phyloP scores from a whole-genome alignment of 1,140 invertebrate genomes.

The Bombus confusus region DNA sequence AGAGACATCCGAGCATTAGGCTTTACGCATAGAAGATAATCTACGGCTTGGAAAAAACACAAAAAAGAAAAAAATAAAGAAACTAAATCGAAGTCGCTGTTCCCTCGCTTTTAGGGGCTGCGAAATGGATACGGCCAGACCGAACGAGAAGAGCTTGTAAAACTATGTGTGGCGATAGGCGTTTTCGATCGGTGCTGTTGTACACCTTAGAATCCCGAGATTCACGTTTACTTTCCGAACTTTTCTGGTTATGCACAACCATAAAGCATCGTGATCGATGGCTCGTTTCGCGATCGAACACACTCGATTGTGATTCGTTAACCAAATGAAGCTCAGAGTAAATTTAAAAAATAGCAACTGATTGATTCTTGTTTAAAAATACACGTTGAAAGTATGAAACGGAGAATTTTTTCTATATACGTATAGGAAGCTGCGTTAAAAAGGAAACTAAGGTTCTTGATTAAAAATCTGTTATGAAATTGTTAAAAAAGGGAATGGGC shows the following conservation, averaged over 20 bases:
- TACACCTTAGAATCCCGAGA: conserved; percentile 20
- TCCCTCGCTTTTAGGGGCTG: conserved; percentile 22
- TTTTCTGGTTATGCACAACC: conserved; percentile 30
- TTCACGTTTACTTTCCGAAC: conserved; percentile 48
- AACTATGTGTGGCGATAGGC: conserved; percentile 1
- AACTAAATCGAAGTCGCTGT: conserved; percentile 22
- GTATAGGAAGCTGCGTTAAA: neutral
- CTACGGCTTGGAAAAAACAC: conserved; percentile 3
- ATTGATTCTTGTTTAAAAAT: neutral
- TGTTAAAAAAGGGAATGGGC: neutral
- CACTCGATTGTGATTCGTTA: neutral
- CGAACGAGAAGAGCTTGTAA: conserved; percentile 6
- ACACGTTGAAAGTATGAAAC: neutral
- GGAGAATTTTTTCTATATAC: neutral
- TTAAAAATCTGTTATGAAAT: neutral
- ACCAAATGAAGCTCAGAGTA: neutral
- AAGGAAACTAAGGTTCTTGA: neutral
- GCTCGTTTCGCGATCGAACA: neutral
- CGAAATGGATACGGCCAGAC: neutral
- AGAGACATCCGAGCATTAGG: conserved; percentile 3
- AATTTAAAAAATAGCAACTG: neutral
- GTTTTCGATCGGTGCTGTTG: conserved; percentile 26
- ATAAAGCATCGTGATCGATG: neutral
- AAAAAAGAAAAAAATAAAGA: neutral
- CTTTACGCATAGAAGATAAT: conserved; percentile 36